These are phyloP conservation scores for Octonoba sinensis DNA, from an alignment of 2,888 invertebrate genomes.

Conservation along the genomic window DNA sequence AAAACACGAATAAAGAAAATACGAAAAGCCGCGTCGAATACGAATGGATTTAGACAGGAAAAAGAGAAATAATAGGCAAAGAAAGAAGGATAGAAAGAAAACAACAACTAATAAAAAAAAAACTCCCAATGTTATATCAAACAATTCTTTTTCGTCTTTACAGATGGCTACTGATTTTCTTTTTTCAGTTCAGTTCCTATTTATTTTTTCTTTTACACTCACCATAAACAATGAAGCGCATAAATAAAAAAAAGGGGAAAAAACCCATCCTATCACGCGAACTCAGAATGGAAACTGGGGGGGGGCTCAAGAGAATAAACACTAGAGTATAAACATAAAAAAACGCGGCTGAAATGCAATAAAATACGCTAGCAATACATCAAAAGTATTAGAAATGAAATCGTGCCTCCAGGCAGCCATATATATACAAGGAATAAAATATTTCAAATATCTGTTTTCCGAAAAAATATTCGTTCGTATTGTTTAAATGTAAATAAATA, in stretches of 20 bases:
- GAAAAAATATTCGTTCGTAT: slow-evolving; percentile 13
- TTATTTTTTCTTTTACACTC: slow-evolving; percentile 31
- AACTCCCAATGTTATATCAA: slow-evolving; percentile 60
- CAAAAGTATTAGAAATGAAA: slow-evolving; percentile 56
- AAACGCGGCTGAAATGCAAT: slow-evolving; percentile 44
- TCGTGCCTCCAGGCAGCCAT: slow-evolving; percentile 28
- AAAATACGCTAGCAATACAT: slow-evolving; percentile 57
- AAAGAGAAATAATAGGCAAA: slow-evolving; percentile 41
- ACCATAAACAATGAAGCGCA: slow-evolving; percentile 50
- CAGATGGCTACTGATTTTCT: slow-evolving; percentile 63
- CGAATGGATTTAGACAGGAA: slow-evolving; percentile 61
- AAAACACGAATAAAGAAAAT: slow-evolving; percentile 56
- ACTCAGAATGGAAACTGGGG: slow-evolving; percentile 52
- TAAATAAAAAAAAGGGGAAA: slow-evolving; percentile 27
- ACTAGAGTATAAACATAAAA: slow-evolving; percentile 31
- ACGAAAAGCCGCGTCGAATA: slow-evolving; percentile 58
- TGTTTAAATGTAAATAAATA: slow-evolving; percentile 48
- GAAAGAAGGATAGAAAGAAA: slow-evolving; percentile 22
- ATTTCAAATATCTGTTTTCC: slow-evolving; percentile 14
- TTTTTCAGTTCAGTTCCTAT: slow-evolving; percentile 11
- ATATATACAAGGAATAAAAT: slow-evolving; percentile 3
- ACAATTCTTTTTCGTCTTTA: slow-evolving; percentile 62
- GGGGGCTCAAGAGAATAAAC: slow-evolving; percentile 47
- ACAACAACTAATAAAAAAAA: slow-evolving; percentile 38
- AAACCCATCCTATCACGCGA: slow-evolving; percentile 47